Evolutionary conservation across 2,113 vertebrate genomes (phyloP).

Genomic region (Eulemur macaco): DNA sequence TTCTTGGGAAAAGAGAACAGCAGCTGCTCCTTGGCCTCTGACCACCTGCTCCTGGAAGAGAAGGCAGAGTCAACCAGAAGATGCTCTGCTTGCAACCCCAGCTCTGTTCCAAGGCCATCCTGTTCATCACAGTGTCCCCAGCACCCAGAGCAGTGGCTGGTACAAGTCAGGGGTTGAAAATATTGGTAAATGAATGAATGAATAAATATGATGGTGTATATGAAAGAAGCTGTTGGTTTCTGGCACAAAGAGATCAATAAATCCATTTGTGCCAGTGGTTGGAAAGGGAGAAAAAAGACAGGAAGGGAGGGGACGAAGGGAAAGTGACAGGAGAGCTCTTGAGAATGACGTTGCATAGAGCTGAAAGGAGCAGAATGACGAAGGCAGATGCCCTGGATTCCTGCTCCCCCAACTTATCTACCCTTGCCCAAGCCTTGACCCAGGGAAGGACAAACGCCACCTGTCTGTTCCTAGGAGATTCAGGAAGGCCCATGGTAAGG

Average conservation of each 20-base stretch:
- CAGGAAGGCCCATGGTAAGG: neutral
- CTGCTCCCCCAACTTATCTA: neutral
- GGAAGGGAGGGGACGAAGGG: neutral
- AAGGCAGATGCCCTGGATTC: neutral
- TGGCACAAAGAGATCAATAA: neutral
- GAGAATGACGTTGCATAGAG: neutral
- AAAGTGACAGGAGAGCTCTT: neutral
- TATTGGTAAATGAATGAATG: neutral
- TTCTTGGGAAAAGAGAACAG: neutral
- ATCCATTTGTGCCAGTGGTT: neutral
- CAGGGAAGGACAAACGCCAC: neutral
- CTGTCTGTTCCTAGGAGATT: neutral
- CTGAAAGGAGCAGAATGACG: neutral
- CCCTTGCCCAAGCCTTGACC: neutral
- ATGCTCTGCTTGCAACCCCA: neutral
- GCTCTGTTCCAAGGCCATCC: neutral
- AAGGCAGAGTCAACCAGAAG: neutral
- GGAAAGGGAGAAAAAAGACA: neutral
- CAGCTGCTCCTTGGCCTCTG: neutral
- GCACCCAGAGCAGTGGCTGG: neutral
- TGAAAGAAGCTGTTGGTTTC: neutral
- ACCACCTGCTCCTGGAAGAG: neutral
- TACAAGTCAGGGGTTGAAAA: neutral
- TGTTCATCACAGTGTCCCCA: neutral
- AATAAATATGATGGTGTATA: neutral